Percentiles rank a stretch among this genome's conserved stretches.
Evolutionary conservation across 2,113 vertebrate species (phyloP).

Genomic region (Pantherophis guttatus): DNA sequence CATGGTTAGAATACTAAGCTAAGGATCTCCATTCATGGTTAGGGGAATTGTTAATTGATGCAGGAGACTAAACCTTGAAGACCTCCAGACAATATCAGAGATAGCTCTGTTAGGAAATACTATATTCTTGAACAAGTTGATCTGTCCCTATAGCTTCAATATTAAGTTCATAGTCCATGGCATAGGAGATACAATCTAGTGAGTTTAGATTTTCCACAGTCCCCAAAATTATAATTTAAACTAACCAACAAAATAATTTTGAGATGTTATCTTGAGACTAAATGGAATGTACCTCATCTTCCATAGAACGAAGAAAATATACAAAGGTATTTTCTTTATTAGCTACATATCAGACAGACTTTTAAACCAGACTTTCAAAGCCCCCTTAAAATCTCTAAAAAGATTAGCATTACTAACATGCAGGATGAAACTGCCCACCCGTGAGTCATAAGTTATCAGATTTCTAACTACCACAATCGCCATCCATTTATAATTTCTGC

Average conservation of each 20-base stretch:
- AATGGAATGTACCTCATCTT: accelerated
- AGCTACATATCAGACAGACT: neutral
- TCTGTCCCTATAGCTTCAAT: neutral
- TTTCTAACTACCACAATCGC: neutral
- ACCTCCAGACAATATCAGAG: neutral
- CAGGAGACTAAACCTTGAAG: neutral
- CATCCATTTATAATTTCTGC: neutral
- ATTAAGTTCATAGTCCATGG: neutral
- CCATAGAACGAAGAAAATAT: neutral
- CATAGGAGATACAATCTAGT: neutral
- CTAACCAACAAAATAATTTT: neutral
- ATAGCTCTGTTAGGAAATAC: neutral
- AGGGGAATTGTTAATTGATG: neutral
- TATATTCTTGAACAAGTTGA: neutral
- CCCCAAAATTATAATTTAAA: neutral
- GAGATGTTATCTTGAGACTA: neutral
- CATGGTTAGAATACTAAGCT: conserved; percentile 12
- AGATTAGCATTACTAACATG: neutral
- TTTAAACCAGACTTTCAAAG: neutral
- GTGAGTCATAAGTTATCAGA: conserved; percentile 23
- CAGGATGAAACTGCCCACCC: neutral
- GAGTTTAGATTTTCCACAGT: neutral
- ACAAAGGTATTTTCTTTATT: neutral
- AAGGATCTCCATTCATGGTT: neutral
- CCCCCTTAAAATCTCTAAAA: neutral